Base-by-base conservation (phyloP, 2,888 invertebrate genomes). In the Diabrotica balteata region DNA sequence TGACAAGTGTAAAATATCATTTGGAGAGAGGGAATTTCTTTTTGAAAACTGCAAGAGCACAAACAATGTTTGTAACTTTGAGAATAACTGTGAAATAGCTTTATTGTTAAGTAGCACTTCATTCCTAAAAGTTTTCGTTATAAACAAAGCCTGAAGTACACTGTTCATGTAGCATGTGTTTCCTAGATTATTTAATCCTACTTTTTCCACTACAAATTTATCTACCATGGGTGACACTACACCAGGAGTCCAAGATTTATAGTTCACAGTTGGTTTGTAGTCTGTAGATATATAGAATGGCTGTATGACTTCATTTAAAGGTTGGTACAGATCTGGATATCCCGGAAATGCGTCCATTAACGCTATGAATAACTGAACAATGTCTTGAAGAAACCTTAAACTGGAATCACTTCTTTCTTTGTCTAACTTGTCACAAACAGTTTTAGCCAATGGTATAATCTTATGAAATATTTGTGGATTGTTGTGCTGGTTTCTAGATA, bases 161-260 rank as follows among this genome's bases (percentile, higher is more conserved):
- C 94, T 93, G 84, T 95, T 95, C 92, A 95, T 92, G 77, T 94
- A 95, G 82, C 95, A 95, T 0, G 95, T 95, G 79, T 95, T 95
- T 44, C 95, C 94, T 51, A 94, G 86, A 85, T 95, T 95, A 50
- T 90, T 87, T 32, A 95, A 86, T 2, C 95, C 95, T 6, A 93
- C 91, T 85, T 90, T 88, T 69, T 85, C 85, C 9, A 84, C 77
- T 7, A 82, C 78, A 60, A 52, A 80, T 49, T 73, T 76, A 54
- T 74, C 70, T 11, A 77, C 60, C 9, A 77, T 72, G 8, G 75
- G 67, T 1, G 79, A 72, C 64, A 75, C 76, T 9, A 74, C 71
- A 43, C 76, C 75, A 43, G 82, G 81, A 7, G 79, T 73, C 86
- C 86, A 86, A 2, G 84, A 75, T 50, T 80, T 78, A 53, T 81